phyloP scores from a whole-genome alignment of 2,797 vertebrate species.

The Parauchenoglanis ngamensis region DNA sequence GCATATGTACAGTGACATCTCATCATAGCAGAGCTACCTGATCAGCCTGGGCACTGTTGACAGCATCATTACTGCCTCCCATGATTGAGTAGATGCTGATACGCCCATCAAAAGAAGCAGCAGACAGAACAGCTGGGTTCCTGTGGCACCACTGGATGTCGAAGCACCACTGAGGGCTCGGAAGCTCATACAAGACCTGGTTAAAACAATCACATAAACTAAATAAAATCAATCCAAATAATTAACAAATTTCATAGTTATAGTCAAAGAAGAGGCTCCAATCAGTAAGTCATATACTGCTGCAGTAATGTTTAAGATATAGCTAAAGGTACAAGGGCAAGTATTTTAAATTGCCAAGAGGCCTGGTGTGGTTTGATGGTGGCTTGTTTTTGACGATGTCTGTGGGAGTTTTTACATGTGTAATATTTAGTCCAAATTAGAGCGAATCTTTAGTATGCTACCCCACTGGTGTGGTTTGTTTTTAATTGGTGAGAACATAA shows the following conservation, averaged over 20 bases:
- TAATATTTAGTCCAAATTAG: neutral
- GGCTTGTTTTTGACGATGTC: neutral
- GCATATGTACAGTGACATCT: neutral
- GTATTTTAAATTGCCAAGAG: neutral
- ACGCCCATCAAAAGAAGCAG: constrained; percentile 88
- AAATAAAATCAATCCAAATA: neutral
- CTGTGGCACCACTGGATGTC: constrained; percentile 98
- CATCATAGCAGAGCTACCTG: constrained; percentile 72
- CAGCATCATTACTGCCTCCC: constrained; percentile 84
- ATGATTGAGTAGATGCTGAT: constrained; percentile 95
- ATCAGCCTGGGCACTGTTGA: constrained; percentile 86
- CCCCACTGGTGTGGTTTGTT: neutral
- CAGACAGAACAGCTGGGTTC: constrained; percentile 92
- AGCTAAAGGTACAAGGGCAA: neutral
- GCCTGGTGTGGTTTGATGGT: neutral
- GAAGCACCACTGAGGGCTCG: constrained; percentile 95
- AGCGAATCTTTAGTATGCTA: neutral
- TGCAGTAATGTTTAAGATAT: neutral
- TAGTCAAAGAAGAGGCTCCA: neutral
- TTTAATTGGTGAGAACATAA: neutral
- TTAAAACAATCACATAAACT: neutral
- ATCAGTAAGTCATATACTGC: neutral
- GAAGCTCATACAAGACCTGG: constrained; percentile 95
- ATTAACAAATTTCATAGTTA: neutral
- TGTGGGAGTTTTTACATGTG: neutral